Evolutionary conservation across 2,113 vertebrate species (phyloP).

Genomic region (Nestor notabilis): DNA sequence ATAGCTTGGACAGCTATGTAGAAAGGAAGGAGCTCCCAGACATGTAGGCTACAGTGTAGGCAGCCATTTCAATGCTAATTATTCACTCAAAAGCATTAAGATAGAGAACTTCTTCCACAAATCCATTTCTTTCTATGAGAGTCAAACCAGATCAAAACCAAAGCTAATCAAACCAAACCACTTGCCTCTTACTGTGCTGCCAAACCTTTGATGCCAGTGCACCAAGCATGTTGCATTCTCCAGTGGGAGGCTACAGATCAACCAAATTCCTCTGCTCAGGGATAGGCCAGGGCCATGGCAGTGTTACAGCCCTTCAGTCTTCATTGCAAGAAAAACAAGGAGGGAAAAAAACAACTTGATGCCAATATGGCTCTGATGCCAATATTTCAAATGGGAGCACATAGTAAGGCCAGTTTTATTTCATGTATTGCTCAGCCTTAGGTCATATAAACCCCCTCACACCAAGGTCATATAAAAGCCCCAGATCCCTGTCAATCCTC

Average conservation of each 20-base stretch:
- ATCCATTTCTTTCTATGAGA: not conserved
- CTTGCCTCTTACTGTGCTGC: not conserved
- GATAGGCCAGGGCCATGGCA: not conserved
- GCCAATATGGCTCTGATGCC: not conserved
- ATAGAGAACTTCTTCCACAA: not conserved
- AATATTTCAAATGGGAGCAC: not conserved
- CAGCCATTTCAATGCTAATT: not conserved
- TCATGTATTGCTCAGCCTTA: not conserved
- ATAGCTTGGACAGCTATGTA: not conserved
- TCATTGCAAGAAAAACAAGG: not conserved
- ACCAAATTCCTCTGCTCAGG: not conserved
- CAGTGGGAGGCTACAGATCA: not conserved
- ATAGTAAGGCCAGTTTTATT: not conserved
- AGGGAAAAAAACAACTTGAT: accelerated
- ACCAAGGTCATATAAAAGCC: not conserved
- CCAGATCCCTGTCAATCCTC: not conserved
- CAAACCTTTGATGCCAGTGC: not conserved
- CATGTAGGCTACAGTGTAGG: not conserved
- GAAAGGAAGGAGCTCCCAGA: not conserved
- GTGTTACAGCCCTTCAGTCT: not conserved
- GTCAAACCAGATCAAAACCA: not conserved
- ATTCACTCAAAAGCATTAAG: not conserved
- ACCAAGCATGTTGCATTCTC: not conserved
- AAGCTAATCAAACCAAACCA: not conserved
- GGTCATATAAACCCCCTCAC: not conserved